Percentiles rank a stretch among this genome's conserved stretches.
These are phyloP conservation scores for Loxodonta africana DNA, from an alignment of 2,113 vertebrate species.

Conservation along the genomic window DNA sequence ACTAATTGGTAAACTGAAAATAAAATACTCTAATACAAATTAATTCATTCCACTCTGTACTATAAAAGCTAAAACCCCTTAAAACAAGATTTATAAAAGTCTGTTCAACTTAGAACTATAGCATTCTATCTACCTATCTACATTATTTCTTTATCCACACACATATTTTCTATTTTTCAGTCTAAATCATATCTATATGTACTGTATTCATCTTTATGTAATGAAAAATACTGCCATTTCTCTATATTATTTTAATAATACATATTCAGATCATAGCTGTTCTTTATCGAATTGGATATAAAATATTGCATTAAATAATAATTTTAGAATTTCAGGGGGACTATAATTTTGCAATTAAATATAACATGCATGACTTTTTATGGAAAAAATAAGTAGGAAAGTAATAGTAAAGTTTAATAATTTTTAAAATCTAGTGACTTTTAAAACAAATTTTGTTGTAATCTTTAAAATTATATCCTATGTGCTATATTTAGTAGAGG, in stretches of 20 bases:
- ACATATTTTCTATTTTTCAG: neutral
- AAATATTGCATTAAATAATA: neutral
- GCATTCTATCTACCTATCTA: neutral
- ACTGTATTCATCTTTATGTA: neutral
- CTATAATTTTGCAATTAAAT: neutral
- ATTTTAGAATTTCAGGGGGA: neutral
- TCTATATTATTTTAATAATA: neutral
- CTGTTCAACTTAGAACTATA: neutral
- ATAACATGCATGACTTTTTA: neutral
- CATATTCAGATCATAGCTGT: neutral
- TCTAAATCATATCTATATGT: neutral
- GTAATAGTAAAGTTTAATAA: neutral
- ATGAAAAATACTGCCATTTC: neutral
- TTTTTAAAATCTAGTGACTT: neutral
- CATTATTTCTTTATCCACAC: neutral
- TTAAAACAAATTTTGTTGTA: neutral
- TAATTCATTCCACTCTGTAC: neutral
- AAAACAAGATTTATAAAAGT: constrained; percentile 13
- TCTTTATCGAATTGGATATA: neutral
- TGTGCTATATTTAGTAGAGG: neutral
- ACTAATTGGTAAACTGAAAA: neutral
- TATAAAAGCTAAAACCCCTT: neutral
- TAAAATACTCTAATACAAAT: neutral
- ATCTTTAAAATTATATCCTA: neutral
- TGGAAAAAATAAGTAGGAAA: neutral